phyloP scores from a whole-genome alignment of 2,113 vertebrate genomes.

The Cryptomyrus ogoouensis region DNA sequence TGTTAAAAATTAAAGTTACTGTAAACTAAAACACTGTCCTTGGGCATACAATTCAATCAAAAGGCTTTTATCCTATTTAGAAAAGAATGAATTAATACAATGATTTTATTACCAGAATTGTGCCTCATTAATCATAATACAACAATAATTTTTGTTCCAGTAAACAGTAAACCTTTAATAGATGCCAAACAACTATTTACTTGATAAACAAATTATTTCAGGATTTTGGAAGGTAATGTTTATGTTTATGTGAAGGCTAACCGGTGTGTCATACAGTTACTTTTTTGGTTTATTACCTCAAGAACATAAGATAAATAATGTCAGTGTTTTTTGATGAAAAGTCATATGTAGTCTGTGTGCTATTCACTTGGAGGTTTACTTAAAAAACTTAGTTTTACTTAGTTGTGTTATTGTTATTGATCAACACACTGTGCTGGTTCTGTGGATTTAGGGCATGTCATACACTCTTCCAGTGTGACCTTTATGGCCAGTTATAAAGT shows the following conservation, averaged over 20 bases:
- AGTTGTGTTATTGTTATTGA: neutral
- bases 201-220: slow-evolving; percentile 5
- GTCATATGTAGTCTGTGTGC: neutral
- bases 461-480: neutral
- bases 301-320: slow-evolving; percentile 13
- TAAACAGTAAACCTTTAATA: neutral
- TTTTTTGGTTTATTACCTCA: slow-evolving; percentile 17
- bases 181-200: slow-evolving; percentile 14
- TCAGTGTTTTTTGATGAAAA: slow-evolving; percentile 7
- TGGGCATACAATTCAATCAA: neutral
- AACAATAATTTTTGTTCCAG: neutral
- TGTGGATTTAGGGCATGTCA: neutral
- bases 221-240: slow-evolving; percentile 6
- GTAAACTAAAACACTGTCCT: neutral
- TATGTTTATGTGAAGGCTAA: neutral
- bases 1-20: neutral
- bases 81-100: neutral
- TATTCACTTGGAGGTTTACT: slow-evolving; percentile 1
- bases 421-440: neutral
- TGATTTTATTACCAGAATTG: neutral
- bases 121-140: neutral
- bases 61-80: neutral
- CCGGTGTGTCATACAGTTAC: neutral
- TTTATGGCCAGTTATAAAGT: neutral
- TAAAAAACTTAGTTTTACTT: neutral